Base-by-base conservation (phyloP, 2,888 invertebrate genomes). In the Strigamia maritima region DNA sequence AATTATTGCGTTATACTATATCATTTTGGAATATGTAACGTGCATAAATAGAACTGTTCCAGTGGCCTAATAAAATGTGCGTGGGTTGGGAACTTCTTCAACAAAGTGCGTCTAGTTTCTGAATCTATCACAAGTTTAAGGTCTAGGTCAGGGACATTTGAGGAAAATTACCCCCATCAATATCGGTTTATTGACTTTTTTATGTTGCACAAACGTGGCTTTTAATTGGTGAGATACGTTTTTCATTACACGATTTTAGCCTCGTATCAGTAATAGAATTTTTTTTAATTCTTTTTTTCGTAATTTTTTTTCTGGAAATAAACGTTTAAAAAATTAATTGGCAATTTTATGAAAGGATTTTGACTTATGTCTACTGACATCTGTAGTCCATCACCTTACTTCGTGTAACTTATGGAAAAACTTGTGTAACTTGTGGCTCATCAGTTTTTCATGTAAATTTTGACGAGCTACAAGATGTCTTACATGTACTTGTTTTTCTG, bases 11-110 rank as follows among this genome's bases (percentile, higher is more conserved):
- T 44, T 24, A n/a, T n/a, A 65, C 7, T 65, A 12, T 65, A 65
- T 65, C 60, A 65, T 65, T 65, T 65, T 65, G 24, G 24, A 65
- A 65, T 22, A 65, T 22, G 19, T 24, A 65, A n/a, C 60, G 60
- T 24, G 24, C 60, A 65, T 22, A 65, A 65, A 65, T 65, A 65
- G 60, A 65, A 65, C 60, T 65, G 60, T 65, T 65, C 60, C 60
- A 65, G 60, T 65, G 60, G 60, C 60, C 60, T 65, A 65, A 65
- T 65, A 65, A 65, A 65, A 65, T 65, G 3, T 65, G 60, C 60
- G 60, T 65, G 60, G 60, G 60, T 22, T 65, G 60, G 22, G 60
- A 7, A 65, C 10, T n/a, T 65, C 60, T 65, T 24, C 60, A 65
- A 65, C n/a, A 24, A 19, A 12, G n/a, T 65, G 60, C 12, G 60